Conservation (phyloP, 2,113 vertebrate species). For the Edolisoma coerulescens region DNA sequence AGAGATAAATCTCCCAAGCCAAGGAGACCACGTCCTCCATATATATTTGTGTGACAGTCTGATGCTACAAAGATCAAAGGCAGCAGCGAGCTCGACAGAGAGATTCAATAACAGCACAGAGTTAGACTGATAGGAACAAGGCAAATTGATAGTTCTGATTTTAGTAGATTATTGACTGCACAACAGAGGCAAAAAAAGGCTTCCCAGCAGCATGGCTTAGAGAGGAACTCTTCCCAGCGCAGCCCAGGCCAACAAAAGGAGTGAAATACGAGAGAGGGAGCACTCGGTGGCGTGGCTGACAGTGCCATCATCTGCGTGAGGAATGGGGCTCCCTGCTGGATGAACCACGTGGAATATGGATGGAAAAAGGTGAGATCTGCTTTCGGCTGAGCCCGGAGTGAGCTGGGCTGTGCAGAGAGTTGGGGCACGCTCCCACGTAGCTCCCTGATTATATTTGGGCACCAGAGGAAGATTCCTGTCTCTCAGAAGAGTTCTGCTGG, state of each 20-base stretch:
- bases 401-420: not conserved
- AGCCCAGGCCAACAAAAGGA: not conserved
- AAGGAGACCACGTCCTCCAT: slow-evolving; percentile 38
- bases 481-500: not conserved
- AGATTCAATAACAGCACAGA: slow-evolving; percentile 25
- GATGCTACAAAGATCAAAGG: slow-evolving; percentile 21
- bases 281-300: not conserved
- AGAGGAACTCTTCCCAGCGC: not conserved
- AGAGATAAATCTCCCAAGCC: slow-evolving; percentile 34
- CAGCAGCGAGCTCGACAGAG: not conserved
- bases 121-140: slow-evolving; percentile 20
- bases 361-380: not conserved
- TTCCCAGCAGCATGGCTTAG: not conserved
- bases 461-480: not conserved
- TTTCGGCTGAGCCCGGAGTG: not conserved
- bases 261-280: not conserved
- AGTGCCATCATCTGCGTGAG: not conserved
- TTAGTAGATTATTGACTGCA: slow-evolving; percentile 48
- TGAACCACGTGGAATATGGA: not conserved
- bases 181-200: not conserved
- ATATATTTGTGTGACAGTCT: not conserved
- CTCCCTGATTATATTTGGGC: accelerated
- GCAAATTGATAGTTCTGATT: slow-evolving; percentile 48
- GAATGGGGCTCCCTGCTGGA: not conserved
- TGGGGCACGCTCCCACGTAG: accelerated